phyloP scores from a whole-genome alignment of 2,113 vertebrate genomes.

The Hemichromis elongatus region DNA sequence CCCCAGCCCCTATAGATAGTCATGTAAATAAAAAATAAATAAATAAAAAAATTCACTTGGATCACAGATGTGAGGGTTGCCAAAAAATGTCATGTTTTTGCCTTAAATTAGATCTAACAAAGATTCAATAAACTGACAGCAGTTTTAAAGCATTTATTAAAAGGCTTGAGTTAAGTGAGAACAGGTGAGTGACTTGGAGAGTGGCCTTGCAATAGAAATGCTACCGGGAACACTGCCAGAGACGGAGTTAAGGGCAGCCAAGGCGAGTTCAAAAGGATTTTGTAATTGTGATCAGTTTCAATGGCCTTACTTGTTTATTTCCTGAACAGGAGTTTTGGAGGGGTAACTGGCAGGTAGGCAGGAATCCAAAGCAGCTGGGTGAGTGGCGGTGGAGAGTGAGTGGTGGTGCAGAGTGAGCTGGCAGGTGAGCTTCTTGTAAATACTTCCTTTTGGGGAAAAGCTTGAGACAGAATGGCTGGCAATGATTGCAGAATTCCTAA shows the following conservation, averaged over 20 bases:
- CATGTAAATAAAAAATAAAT: no score
- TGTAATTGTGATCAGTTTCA: neutral
- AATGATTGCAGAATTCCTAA: neutral
- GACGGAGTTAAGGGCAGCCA: neutral
- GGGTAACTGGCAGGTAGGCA: neutral
- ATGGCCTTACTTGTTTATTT: neutral
- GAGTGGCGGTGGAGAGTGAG: neutral
- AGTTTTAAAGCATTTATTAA: neutral
- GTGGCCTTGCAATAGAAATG: neutral
- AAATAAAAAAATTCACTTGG: no score
- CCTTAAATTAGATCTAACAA: neutral
- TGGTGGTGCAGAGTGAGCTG: neutral
- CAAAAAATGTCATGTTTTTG: neutral
- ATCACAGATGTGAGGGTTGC: neutral
- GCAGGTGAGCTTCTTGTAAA: neutral
- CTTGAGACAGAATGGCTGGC: neutral
- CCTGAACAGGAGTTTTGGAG: neutral
- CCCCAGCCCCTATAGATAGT: no score
- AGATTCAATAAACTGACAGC: neutral
- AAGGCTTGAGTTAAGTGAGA: neutral
- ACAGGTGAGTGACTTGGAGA: neutral
- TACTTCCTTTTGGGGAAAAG: neutral
- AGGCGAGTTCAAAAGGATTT: neutral
- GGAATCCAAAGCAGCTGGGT: neutral
- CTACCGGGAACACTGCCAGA: neutral